Evolutionary conservation across 2,113 vertebrate species (phyloP).

Genomic region (Lepus europaeus): DNA sequence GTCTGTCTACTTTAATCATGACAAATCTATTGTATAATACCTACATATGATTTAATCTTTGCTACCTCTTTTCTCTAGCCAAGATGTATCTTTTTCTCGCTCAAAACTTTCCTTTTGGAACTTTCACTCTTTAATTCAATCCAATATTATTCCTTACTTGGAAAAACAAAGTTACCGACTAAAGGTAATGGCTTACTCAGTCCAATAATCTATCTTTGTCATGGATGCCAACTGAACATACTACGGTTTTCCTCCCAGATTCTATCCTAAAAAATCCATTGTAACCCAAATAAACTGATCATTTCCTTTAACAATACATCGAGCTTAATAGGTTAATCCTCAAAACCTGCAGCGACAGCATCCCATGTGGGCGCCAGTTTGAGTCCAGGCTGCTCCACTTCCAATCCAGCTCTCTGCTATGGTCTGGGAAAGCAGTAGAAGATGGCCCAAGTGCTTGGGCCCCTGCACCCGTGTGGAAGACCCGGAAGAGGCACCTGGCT

Average conservation of each 20-base stretch:
- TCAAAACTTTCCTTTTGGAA: slow-evolving; percentile 29
- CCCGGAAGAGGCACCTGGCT: no score
- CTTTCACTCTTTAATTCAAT: slow-evolving; percentile 39
- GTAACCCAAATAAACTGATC: background rate
- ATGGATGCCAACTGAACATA: background rate
- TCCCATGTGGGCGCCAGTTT: no score
- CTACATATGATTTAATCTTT: background rate
- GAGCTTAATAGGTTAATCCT: background rate
- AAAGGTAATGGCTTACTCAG: background rate
- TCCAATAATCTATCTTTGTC: background rate
- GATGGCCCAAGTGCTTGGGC: no score
- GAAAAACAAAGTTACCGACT: background rate
- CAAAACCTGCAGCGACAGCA: no score
- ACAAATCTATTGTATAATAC: slow-evolving; percentile 42
- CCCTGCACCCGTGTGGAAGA: no score
- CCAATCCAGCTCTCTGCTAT: no score
- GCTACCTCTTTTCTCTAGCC: background rate
- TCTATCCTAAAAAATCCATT: background rate
- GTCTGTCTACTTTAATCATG: slow-evolving; percentile 3
- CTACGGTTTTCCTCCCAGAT: background rate
- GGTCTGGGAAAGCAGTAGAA: no score
- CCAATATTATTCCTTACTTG: background rate
- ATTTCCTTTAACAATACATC: slow-evolving; percentile 3
- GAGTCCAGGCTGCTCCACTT: no score
- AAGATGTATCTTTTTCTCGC: background rate